Conservation (phyloP, 2,113 vertebrate species). For the Pandion haliaetus region DNA sequence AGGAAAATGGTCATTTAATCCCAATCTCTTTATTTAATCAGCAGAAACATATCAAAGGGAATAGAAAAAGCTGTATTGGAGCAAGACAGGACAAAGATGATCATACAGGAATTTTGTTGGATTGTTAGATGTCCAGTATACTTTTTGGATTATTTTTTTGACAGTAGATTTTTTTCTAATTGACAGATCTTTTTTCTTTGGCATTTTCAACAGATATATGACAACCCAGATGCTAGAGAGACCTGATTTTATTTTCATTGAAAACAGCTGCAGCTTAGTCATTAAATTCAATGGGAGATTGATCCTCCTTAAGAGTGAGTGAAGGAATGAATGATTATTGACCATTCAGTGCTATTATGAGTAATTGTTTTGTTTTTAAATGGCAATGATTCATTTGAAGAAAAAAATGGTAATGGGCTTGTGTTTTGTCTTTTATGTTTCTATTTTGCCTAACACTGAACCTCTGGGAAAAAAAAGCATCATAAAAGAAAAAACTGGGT, state of each 20-base stretch:
- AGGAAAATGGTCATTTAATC: not conserved
- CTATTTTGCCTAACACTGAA: not conserved
- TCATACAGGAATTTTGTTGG: not conserved
- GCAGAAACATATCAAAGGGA: not conserved
- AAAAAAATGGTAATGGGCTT: not conserved
- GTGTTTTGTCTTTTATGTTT: not conserved
- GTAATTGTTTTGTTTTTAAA: not conserved
- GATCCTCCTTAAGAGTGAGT: not conserved
- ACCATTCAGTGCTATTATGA: not conserved
- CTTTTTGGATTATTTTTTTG: not conserved
- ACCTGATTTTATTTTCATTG: not conserved
- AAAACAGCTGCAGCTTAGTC: not conserved
- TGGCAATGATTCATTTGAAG: not conserved
- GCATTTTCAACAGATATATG: not conserved
- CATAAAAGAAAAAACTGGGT: not conserved
- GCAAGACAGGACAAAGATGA: not conserved
- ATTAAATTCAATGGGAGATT: not conserved
- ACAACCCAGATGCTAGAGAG: not conserved
- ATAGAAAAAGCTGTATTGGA: fast-evolving
- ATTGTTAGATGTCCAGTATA: not conserved
- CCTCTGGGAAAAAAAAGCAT: not conserved
- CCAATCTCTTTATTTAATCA: not conserved
- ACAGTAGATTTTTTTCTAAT: not conserved
- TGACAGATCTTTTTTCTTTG: not conserved
- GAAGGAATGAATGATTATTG: not conserved